These are phyloP conservation scores for Esox lucius DNA, from an alignment of 2,797 vertebrate species.

Conservation along the genomic window DNA sequence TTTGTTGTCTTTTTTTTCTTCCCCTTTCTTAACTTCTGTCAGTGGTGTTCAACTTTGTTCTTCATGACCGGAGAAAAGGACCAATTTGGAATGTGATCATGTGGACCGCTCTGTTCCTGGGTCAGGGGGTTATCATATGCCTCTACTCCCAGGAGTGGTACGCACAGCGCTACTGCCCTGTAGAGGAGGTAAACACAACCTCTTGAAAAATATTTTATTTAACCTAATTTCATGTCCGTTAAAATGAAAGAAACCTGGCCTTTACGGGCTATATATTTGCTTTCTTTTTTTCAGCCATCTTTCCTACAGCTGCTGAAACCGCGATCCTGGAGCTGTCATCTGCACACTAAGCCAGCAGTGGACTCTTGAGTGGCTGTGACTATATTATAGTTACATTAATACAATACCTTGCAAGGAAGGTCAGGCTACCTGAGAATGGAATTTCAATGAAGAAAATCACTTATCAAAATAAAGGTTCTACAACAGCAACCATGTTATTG, in stretches of 20 bases:
- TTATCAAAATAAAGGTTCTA: too few species aligned
- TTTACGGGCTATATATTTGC: background rate
- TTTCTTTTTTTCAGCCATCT: conserved; percentile 73
- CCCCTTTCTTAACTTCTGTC: conserved; percentile 36
- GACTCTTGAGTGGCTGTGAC: conserved; percentile 39
- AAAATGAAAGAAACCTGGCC: background rate
- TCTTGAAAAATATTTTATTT: background rate
- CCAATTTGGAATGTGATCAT: conserved; percentile 96
- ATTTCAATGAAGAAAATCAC: too few species aligned
- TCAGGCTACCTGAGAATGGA: too few species aligned
- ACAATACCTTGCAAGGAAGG: background rate
- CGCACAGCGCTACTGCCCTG: conserved; percentile 87
- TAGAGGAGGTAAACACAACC: conserved; percentile 78
- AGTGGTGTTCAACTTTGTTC: conserved; percentile 96
- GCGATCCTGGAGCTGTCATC: conserved; percentile 89
- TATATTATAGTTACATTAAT: background rate
- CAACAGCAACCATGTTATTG: too few species aligned
- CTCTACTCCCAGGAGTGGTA: conserved; percentile 98
- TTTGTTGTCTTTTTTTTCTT: background rate
- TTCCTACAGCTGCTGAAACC: conserved; percentile 88
- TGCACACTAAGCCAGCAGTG: conserved; percentile 36
- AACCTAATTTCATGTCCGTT: background rate
- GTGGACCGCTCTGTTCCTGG: conserved; percentile 93
- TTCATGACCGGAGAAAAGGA: conserved; percentile 90
- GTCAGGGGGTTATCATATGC: conserved; percentile 89